phyloP scores from a whole-genome alignment of 2,113 vertebrate genomes.

The Jaculus jaculus region DNA sequence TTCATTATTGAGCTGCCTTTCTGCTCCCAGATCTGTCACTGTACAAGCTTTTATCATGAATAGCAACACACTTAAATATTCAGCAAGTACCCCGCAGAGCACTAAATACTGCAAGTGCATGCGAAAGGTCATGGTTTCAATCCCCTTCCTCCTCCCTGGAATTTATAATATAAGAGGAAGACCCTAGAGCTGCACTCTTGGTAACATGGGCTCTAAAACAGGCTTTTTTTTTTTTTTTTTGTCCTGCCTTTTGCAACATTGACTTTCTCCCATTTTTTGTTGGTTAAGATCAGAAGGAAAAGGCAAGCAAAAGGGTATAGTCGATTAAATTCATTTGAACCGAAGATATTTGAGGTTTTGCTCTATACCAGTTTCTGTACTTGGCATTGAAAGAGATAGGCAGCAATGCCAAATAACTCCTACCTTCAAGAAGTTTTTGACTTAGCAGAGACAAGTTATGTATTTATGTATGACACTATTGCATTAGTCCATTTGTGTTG shows the following conservation, averaged over 20 bases:
- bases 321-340: slow-evolving; percentile 38
- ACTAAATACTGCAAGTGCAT: slow-evolving; percentile 50
- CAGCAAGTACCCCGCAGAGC: slow-evolving; percentile 67
- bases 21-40: slow-evolving; percentile 63
- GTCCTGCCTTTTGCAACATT: not conserved
- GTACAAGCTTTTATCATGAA: slow-evolving; percentile 70
- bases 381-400: slow-evolving; percentile 19
- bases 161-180: slow-evolving; percentile 20
- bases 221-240: not conserved
- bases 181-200: slow-evolving; percentile 7
- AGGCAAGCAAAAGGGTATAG: slow-evolving; percentile 22
- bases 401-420: slow-evolving; percentile 4
- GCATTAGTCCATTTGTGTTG: not conserved
- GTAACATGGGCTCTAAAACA: slow-evolving; percentile 43
- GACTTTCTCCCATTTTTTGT: slow-evolving; percentile 52
- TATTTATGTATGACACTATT: not conserved
- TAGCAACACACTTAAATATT: slow-evolving; percentile 75
- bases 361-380: not conserved
- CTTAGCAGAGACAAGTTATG: not conserved
- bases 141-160: not conserved
- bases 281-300: slow-evolving; percentile 39
- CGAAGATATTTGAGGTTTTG: slow-evolving; percentile 5
- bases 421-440: not conserved
- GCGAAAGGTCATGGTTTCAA: slow-evolving; percentile 63
- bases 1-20: slow-evolving; percentile 56